Evolutionary conservation across 2,888 invertebrate species (phyloP).

Genomic region (Caenorhabditis imperialis): DNA sequence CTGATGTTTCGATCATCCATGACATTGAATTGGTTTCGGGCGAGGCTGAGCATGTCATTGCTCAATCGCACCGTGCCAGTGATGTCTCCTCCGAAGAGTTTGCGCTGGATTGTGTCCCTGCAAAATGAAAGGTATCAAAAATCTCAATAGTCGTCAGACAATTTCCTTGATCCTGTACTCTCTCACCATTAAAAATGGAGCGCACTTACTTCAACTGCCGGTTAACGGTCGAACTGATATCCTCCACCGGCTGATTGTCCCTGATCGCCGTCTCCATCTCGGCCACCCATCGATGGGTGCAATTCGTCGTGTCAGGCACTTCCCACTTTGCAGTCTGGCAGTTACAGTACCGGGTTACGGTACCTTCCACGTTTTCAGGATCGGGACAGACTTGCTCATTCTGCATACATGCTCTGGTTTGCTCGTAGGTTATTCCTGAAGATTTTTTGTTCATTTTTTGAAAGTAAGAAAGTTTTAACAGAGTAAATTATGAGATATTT

Average conservation of each 20-base stretch:
- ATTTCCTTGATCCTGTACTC: too few relatives aligned
- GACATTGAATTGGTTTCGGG: slow-evolving; percentile 57
- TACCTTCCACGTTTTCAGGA: slow-evolving; percentile 64
- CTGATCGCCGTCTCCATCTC: slow-evolving; percentile 50
- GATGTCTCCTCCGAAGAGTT: slow-evolving; percentile 68
- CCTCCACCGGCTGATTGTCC: slow-evolving; percentile 58
- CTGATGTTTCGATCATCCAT: slow-evolving; percentile 56
- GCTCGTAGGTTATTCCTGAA: slow-evolving; percentile 37
- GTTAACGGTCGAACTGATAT: slow-evolving; percentile 51
- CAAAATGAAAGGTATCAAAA: slow-evolving; percentile 6
- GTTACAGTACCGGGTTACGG: slow-evolving; percentile 64
- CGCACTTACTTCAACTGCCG: slow-evolving; percentile 53
- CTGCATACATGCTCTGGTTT: slow-evolving; percentile 63
- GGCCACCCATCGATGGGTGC: slow-evolving; percentile 66
- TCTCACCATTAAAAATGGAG: too few relatives aligned
- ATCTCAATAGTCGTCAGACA: too few relatives aligned
- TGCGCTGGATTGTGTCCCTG: slow-evolving; percentile 45
- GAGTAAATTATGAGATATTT: background rate
- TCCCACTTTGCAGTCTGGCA: slow-evolving; percentile 66
- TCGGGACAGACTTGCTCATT: slow-evolving; percentile 62
- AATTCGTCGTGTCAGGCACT: slow-evolving; percentile 61
- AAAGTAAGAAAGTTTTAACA: too few relatives aligned
- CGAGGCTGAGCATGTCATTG: slow-evolving; percentile 57
- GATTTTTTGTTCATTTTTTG: background rate
- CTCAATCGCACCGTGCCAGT: slow-evolving; percentile 56